phyloP scores from a whole-genome alignment of 1,140 invertebrate species.

The Reticulitermes speratus region DNA sequence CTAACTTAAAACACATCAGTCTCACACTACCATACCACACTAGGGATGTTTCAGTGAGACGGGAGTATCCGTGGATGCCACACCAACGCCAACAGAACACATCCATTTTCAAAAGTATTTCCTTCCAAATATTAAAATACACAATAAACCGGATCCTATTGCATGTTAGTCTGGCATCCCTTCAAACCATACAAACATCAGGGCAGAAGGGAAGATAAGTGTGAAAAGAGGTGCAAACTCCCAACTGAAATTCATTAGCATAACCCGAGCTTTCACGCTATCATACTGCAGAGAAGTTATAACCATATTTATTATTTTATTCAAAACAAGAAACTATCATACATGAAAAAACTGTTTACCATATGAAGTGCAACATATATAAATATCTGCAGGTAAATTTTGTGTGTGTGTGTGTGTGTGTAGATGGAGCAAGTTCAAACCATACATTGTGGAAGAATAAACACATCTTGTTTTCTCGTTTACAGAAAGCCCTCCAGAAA shows the following conservation, averaged over 20 bases:
- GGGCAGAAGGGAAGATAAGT: neutral
- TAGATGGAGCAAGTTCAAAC: too few species aligned
- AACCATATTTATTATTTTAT: too few species aligned
- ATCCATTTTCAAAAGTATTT: neutral
- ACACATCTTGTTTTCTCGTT: too few species aligned
- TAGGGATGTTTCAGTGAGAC: neutral
- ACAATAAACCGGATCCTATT: neutral
- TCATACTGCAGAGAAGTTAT: too few species aligned
- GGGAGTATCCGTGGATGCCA: neutral
- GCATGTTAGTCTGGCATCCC: neutral
- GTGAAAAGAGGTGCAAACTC: neutral
- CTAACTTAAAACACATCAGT: constrained; percentile 1
- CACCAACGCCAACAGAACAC: neutral
- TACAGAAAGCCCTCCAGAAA: too few species aligned
- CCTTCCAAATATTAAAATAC: neutral
- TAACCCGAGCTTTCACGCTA: too few species aligned
- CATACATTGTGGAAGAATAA: too few species aligned
- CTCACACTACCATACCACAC: neutral
- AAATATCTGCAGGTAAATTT: too few species aligned
- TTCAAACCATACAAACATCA: neutral
- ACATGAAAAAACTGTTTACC: too few species aligned
- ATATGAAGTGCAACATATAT: too few species aligned
- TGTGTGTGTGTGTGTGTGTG: too few species aligned
- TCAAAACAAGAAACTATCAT: too few species aligned
- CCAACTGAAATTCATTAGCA: neutral